A percentile compares a stretch with the other conserved stretches of the same genome.
These are phyloP conservation scores for Cantharis lateralis DNA, from an alignment of 2,888 invertebrate species.

Conservation along the genomic window DNA sequence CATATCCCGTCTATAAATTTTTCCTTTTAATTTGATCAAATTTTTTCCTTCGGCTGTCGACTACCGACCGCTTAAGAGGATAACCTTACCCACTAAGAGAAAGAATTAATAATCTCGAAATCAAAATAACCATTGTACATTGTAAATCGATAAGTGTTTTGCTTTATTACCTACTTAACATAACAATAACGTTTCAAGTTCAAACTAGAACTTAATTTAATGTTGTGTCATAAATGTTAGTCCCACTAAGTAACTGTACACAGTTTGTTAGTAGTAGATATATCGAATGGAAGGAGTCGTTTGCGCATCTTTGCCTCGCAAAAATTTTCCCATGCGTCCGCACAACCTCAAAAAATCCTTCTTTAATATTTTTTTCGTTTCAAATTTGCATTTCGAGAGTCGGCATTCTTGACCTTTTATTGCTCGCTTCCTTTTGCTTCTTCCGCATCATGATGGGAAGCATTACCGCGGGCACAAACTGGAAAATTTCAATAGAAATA, in stretches of 20 bases:
- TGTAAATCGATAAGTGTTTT: background rate
- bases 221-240: background rate
- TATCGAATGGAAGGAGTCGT: background rate
- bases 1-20: conserved; percentile 8
- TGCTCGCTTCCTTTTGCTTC: background rate
- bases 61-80: background rate
- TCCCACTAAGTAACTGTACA: background rate
- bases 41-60: background rate
- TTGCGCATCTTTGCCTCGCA: background rate
- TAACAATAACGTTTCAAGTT: background rate
- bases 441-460: background rate
- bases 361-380: background rate
- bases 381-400: background rate
- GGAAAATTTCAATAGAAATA: background rate
- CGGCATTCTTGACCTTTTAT: background rate
- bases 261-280: background rate
- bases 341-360: background rate
- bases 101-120: background rate
- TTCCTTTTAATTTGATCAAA: background rate
- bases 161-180: background rate
- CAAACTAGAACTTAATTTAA: background rate
- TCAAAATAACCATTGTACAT: background rate
- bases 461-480: background rate
- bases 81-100: background rate
- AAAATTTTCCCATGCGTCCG: background rate